Evolutionary conservation across 2,888 invertebrate species (phyloP).

Genomic region (Drosophila tanythrix): DNA sequence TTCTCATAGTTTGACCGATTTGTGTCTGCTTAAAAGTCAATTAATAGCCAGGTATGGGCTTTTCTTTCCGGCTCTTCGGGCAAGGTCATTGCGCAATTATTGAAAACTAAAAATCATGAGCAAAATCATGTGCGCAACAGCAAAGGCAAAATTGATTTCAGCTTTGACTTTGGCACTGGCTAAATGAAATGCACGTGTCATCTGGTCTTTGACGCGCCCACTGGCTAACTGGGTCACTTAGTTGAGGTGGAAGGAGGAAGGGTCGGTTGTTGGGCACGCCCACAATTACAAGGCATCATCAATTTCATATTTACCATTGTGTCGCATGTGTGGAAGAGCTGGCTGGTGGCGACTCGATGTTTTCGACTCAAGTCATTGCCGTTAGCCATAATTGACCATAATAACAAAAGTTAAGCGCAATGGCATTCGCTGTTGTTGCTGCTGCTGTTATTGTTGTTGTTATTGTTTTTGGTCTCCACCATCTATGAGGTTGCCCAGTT

Average conservation of each 20-base stretch:
- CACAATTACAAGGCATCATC: conserved; percentile 57
- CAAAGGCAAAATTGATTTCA: conserved; percentile 35
- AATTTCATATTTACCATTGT: conserved; percentile 61
- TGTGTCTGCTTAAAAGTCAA: conserved; percentile 68
- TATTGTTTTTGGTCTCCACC: conserved; percentile 25
- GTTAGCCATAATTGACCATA: conserved; percentile 80
- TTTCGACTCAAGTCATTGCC: conserved; percentile 40
- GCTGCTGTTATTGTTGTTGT: conserved; percentile 13
- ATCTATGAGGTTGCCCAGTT: conserved; percentile 40
- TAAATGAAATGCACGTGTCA: conserved; percentile 39
- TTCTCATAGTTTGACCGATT: conserved; percentile 39
- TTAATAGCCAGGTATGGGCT: conserved; percentile 60
- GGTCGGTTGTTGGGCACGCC: conserved; percentile 36
- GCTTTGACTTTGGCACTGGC: conserved; percentile 13
- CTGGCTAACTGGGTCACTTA: conserved; percentile 41
- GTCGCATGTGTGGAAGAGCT: conserved; percentile 39
- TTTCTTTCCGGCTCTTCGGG: conserved; percentile 62
- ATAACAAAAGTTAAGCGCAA: conserved; percentile 74
- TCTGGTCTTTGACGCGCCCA: conserved; percentile 11
- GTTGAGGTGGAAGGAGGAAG: not conserved
- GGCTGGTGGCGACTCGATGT: not conserved
- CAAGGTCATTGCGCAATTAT: conserved; percentile 68
- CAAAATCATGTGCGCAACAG: conserved; percentile 11
- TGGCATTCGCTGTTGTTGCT: conserved; percentile 52
- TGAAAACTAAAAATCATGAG: conserved; percentile 34